Evolutionary conservation across 2,797 vertebrate genomes (phyloP).

Genomic region (Pangasius djambal): DNA sequence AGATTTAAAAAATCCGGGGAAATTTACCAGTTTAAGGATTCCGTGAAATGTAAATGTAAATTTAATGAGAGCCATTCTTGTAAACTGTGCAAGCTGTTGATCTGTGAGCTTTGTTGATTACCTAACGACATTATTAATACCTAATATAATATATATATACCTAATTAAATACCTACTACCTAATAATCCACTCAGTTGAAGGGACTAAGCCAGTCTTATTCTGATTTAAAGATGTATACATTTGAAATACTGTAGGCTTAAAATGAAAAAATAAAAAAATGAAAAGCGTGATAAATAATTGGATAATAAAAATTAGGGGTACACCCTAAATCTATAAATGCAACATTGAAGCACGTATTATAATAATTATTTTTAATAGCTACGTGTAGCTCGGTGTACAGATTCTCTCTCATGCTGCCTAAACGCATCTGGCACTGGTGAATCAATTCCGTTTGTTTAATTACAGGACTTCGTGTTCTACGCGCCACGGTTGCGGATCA

Average conservation of each 20-base stretch:
- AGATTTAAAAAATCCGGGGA: neutral
- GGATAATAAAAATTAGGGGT: neutral
- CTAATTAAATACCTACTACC: no score
- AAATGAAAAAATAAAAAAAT: neutral
- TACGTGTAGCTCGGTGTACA: neutral
- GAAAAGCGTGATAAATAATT: neutral
- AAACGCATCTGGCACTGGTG: neutral
- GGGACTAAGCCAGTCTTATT: neutral
- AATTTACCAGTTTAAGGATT: neutral
- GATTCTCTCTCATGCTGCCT: neutral
- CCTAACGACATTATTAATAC: neutral
- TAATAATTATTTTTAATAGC: neutral
- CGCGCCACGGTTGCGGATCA: slow-evolving; percentile 94
- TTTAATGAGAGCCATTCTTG: neutral
- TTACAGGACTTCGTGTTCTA: slow-evolving; percentile 96
- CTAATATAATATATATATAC: no score
- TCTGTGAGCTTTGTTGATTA: neutral
- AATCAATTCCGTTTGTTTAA: neutral
- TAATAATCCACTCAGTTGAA: neutral
- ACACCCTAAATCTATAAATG: neutral
- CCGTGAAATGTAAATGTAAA: neutral
- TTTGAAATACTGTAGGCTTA: neutral
- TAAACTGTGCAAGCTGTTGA: neutral
- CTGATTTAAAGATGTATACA: neutral
- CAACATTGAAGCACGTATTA: neutral